Evolutionary conservation across 2,113 vertebrate species (phyloP).

Genomic region (Prietella phreatophila): DNA sequence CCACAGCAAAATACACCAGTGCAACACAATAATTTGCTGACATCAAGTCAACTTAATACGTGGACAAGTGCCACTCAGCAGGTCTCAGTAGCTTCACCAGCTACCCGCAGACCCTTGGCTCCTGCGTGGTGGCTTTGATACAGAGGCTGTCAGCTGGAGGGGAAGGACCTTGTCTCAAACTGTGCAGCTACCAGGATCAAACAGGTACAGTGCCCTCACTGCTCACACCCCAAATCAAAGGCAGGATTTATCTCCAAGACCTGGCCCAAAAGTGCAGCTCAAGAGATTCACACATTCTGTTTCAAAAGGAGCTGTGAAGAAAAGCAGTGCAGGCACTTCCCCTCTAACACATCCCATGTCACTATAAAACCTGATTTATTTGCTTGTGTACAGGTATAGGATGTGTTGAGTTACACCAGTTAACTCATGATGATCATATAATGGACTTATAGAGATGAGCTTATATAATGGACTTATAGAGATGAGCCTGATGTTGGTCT

Average conservation of each 20-base stretch:
- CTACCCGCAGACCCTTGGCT: conserved; percentile 11
- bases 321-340: background rate
- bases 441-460: background rate
- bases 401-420: background rate
- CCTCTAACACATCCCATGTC: background rate
- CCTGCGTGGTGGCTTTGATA: conserved; percentile 36
- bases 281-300: conserved; percentile 4
- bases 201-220: conserved; percentile 37
- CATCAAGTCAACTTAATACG: conserved; percentile 19
- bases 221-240: conserved; percentile 51
- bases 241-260: conserved; percentile 44
- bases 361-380: conserved; percentile 8
- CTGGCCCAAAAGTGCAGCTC: conserved; percentile 25
- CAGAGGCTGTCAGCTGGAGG: conserved; percentile 30
- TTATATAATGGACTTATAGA: conserved; percentile 6
- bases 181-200: conserved; percentile 40
- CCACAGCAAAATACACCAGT: background rate
- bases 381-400: background rate
- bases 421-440: background rate
- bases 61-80: conserved; percentile 11
- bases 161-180: conserved; percentile 29
- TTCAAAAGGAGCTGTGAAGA: conserved; percentile 28
- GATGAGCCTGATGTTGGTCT: background rate
- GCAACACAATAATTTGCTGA: conserved; percentile 12
- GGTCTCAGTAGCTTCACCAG: conserved; percentile 3